Percentiles rank a stretch among this genome's conserved stretches.
These are phyloP conservation scores for Ceratosolen solmsi DNA, from an alignment of 1,140 invertebrate species.

Conservation along the genomic window DNA sequence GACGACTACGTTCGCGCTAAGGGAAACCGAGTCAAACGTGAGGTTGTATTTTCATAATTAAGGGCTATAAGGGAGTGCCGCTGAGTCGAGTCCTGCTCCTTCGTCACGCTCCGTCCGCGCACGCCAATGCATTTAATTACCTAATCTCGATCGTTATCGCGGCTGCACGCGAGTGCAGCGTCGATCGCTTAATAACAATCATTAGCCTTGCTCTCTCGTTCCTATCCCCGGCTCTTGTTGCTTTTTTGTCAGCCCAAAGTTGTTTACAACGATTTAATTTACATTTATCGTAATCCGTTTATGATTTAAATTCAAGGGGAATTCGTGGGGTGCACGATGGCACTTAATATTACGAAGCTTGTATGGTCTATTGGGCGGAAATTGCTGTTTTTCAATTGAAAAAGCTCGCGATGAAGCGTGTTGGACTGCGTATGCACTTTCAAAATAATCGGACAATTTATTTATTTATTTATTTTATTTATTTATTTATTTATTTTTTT, in stretches of 20 bases:
- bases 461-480: no score
- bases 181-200: not conserved
- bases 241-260: no score
- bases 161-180: not conserved
- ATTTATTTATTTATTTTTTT: no score
- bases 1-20: no score
- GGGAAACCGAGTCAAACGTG: no score
- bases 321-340: not conserved
- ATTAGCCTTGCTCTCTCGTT: not conserved
- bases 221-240: no score
- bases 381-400: not conserved
- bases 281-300: not conserved
- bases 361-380: not conserved
- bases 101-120: constrained; percentile 38
- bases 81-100: not conserved
- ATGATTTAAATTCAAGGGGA: not conserved
- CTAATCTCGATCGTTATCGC: constrained; percentile 23
- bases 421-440: not conserved
- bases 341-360: not conserved
- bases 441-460: not conserved
- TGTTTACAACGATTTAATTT: not conserved
- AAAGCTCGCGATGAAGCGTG: not conserved
- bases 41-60: no score
- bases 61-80: no score
- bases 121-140: constrained; percentile 30